A percentile compares a stretch with the other conserved stretches of the same genome.
Evolutionary conservation across 2,888 invertebrate species (phyloP).

Genomic region (Conus canariensis): DNA sequence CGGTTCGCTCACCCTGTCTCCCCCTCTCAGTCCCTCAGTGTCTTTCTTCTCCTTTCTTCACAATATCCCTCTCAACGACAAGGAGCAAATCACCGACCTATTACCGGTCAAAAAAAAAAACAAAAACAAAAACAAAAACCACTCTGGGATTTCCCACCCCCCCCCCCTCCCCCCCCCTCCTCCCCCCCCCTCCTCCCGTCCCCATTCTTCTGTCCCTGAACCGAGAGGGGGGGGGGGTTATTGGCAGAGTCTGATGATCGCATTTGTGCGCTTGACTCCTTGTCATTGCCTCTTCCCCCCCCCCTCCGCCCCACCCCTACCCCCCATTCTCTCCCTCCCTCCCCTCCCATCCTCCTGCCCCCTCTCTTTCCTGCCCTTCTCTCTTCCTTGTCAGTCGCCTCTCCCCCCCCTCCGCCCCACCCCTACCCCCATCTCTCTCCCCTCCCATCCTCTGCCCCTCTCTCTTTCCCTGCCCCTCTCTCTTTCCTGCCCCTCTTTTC

Average conservation of each 20-base stretch:
- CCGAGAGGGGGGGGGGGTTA: background rate
- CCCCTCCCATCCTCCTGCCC: background rate
- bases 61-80: background rate
- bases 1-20: too few relatives aligned
- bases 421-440: background rate
- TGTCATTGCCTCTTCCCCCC: background rate
- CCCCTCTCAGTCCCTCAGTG: background rate
- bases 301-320: background rate
- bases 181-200: background rate
- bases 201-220: background rate
- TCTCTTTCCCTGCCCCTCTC: too few relatives aligned
- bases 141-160: background rate
- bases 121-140: too few relatives aligned
- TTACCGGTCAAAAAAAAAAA: too few relatives aligned
- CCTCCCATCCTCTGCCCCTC: too few relatives aligned
- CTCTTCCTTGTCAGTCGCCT: too few relatives aligned
- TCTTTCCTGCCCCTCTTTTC: too few relatives aligned
- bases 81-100: too few relatives aligned
- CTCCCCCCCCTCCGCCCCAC: background rate
- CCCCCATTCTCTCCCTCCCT: background rate
- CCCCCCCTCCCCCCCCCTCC: background rate
- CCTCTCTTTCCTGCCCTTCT: background rate
- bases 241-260: too few relatives aligned
- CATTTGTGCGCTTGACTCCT: background rate
- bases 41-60: background rate